Base-by-base conservation (phyloP, 2,888 invertebrate genomes). In the Drosophila nr. medialis region DNA sequence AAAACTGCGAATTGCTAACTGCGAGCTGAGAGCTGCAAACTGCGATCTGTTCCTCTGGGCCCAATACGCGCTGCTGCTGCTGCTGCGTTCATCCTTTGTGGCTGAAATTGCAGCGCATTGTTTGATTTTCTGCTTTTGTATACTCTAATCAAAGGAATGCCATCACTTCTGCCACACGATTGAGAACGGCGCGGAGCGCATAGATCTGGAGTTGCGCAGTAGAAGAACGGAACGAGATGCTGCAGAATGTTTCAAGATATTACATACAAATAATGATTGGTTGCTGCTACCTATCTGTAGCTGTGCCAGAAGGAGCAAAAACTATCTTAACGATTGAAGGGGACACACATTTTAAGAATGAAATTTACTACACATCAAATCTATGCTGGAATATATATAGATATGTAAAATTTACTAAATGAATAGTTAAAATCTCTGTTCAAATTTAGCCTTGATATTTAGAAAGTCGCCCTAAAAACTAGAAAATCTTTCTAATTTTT, bases 71-170 rank as follows among this genome's bases (percentile, higher is more conserved):
- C 42, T 40, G 34, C 11, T 34, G 34, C 4, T 42, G 42, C 71
- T 65, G 83, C 65, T 80, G 84, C 86, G 86, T 89, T 85, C 90
- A 83, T 85, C 88, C 86, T 89, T 87, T 85, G 86, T 80, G 70
- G 60, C 64, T 75, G 67, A 89, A 85, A 88, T 85, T 85, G 86
- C 90, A 77, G 86, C 48, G 83, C 85, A 85, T 85, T 90, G 85
- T 85, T 85, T 89, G 89, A 70, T 75, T 80, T 80, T 77, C 64
- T 58, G 60, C 71, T 61, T 71, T 77, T 59, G 66, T 77, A 81
- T 78, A 81, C 78, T 40, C 81, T 77, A 68, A 80, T 60, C 63
- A 58, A 63, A 48, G 50, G 53, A 53, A 72, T 68, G 69, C 36
- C 53, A 62, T 60, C 63, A 64, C 48, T 56, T 53, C n/a, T 48